Evolutionary conservation across 2,888 invertebrate species (phyloP).

Genomic region (Hedychridium roseum): DNA sequence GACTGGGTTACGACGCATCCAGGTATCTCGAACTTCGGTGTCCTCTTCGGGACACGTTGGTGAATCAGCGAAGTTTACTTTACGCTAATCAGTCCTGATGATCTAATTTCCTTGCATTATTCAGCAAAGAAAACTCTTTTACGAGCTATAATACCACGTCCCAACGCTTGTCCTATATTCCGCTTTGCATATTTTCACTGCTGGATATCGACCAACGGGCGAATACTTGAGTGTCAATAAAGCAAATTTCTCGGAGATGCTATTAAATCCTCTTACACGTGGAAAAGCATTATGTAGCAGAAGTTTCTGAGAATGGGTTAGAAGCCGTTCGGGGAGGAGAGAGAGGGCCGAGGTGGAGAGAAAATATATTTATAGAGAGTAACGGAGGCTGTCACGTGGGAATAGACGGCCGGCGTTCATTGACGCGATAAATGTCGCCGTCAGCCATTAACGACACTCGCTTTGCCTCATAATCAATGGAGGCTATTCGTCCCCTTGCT

Average conservation of each 20-base stretch:
- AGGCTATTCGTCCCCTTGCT: constrained; percentile 42
- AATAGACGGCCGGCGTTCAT: constrained; percentile 51
- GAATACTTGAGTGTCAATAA: too few species aligned
- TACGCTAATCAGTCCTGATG: not conserved
- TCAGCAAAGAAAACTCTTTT: too few species aligned
- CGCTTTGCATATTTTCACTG: too few species aligned
- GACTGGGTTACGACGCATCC: constrained; percentile 42
- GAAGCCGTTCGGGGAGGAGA: not conserved
- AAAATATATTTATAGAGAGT: constrained; percentile 51
- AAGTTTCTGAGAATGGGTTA: too few species aligned
- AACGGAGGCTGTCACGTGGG: constrained; percentile 45
- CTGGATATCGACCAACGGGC: too few species aligned
- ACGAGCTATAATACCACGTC: too few species aligned
- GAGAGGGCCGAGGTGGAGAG: constrained; percentile 11
- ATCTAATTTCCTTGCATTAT: not conserved
- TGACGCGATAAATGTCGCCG: constrained; percentile 55
- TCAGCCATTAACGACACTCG: constrained; percentile 53
- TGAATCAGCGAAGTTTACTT: not conserved
- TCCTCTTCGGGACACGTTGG: constrained; percentile 6
- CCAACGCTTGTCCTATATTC: too few species aligned
- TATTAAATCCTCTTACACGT: too few species aligned
- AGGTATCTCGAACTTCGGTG: constrained; percentile 27
- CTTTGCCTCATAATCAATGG: constrained; percentile 56
- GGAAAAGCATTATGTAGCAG: too few species aligned
- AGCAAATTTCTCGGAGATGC: too few species aligned